Conservation (phyloP, 1,140 invertebrate genomes). For the Charaxes varanes region DNA sequence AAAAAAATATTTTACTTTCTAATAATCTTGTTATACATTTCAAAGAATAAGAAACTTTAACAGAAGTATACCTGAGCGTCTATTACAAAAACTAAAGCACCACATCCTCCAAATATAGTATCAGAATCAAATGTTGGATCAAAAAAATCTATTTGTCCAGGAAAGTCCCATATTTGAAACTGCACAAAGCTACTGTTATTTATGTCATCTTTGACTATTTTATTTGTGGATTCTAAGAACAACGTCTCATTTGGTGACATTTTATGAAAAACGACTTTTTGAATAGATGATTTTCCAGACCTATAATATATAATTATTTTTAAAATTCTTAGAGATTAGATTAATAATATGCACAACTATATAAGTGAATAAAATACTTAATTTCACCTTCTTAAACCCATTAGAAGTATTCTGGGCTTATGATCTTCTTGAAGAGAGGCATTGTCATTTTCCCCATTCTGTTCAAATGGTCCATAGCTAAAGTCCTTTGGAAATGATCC, state of each 20-base stretch:
- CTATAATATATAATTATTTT: conserved; percentile 68
- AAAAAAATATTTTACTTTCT: neutral
- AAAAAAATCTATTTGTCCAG: conserved; percentile 98
- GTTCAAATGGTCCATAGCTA: conserved; percentile 89
- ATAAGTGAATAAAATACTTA: neutral
- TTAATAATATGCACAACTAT: neutral
- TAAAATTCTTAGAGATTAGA: too few species aligned
- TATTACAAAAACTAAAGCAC: conserved; percentile 98
- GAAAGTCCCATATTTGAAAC: conserved; percentile 99
- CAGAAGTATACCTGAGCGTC: conserved; percentile 94
- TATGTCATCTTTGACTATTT: conserved; percentile 98
- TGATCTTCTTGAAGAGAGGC: conserved; percentile 79
- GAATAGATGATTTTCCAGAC: conserved; percentile 99
- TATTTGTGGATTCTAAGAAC: conserved; percentile 98
- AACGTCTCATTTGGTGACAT: conserved; percentile 99
- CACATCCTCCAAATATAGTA: conserved; percentile 95
- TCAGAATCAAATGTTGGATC: conserved; percentile 97
- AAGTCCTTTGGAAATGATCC: conserved; percentile 95
- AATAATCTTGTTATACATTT: conserved; percentile 3
- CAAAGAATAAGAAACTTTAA: conserved; percentile 1
- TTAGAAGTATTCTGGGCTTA: conserved; percentile 94
- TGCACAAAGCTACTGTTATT: conserved; percentile 98
- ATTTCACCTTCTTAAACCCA: conserved; percentile 92
- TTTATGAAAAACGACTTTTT: conserved; percentile 99
- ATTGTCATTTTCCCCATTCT: conserved; percentile 76